A percentile compares a stretch with the other conserved stretches of the same genome.
phyloP scores from a whole-genome alignment of 2,797 vertebrate genomes.

The Malurus splendens region DNA sequence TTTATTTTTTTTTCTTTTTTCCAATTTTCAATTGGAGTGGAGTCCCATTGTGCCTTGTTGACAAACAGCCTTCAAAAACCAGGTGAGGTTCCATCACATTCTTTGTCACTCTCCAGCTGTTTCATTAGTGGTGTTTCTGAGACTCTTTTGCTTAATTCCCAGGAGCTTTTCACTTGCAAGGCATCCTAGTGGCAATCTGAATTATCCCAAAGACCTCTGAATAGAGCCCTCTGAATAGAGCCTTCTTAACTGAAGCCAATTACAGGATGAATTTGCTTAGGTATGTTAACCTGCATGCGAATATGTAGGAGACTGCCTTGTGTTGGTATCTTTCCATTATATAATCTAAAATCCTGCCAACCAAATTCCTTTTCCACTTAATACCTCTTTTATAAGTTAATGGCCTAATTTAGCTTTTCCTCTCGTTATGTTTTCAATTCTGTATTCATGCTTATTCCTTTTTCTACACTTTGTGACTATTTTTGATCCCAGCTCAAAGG shows the following conservation, averaged over 20 bases:
- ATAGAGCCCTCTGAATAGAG: not conserved
- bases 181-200: not conserved
- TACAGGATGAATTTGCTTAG: slow-evolving; percentile 23
- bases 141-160: not conserved
- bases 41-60: not conserved
- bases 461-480: not conserved
- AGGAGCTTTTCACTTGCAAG: not conserved
- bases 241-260: slow-evolving; percentile 19
- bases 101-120: not conserved
- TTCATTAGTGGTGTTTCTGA: not conserved
- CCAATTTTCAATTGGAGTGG: not conserved
- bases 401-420: not conserved
- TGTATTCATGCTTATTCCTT: not conserved
- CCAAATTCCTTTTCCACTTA: not conserved
- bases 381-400: not conserved
- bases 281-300: not conserved
- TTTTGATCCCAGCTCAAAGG: not conserved
- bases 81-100: not conserved
- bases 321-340: not conserved
- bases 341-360: not conserved
- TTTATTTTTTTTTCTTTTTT: not conserved
- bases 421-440: not conserved
- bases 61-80: not conserved
- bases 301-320: not conserved
- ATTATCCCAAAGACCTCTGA: not conserved